A percentile compares a stretch with the other conserved stretches of the same genome.
phyloP scores from a whole-genome alignment of 53 echinoderm and acorn worm species.

The Holothuria leucospilota region DNA sequence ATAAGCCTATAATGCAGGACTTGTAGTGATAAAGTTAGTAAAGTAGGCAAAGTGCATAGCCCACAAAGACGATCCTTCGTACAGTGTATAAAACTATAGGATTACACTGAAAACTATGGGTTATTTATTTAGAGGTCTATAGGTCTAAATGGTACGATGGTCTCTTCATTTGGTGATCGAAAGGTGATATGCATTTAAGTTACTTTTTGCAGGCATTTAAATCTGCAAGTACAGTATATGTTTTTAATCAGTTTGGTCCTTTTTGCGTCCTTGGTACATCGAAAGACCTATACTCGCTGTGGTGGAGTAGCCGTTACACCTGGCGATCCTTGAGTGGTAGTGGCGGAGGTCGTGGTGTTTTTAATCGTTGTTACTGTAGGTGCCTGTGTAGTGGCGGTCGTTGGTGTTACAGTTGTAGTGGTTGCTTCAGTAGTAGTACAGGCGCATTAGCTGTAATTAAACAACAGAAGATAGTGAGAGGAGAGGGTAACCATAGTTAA shows the following conservation, averaged over 20 bases:
- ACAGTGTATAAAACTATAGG: neutral
- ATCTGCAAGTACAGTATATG: neutral
- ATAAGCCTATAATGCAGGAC: no score
- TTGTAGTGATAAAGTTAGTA: no score
- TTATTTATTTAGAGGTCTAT: no score
- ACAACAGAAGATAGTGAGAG: no score
- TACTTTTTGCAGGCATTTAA: neutral
- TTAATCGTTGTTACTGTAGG: slow-evolving; percentile 19
- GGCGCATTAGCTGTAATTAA: neutral
- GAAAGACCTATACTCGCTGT: neutral
- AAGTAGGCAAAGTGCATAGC: no score
- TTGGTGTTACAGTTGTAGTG: neutral
- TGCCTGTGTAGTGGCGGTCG: slow-evolving; percentile 12
- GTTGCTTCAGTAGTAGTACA: neutral
- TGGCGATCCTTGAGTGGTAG: slow-evolving; percentile 1
- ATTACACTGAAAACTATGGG: no score
- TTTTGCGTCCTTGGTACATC: no score
- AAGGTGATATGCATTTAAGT: no score
- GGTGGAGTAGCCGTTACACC: neutral
- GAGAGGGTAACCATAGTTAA: no score
- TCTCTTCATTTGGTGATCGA: no score
- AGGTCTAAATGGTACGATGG: no score
- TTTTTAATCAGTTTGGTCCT: neutral
- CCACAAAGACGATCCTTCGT: no score
- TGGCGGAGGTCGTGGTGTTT: slow-evolving; percentile 25